phyloP scores from a whole-genome alignment of 2,797 vertebrate genomes.

The Oreortyx pictus region DNA sequence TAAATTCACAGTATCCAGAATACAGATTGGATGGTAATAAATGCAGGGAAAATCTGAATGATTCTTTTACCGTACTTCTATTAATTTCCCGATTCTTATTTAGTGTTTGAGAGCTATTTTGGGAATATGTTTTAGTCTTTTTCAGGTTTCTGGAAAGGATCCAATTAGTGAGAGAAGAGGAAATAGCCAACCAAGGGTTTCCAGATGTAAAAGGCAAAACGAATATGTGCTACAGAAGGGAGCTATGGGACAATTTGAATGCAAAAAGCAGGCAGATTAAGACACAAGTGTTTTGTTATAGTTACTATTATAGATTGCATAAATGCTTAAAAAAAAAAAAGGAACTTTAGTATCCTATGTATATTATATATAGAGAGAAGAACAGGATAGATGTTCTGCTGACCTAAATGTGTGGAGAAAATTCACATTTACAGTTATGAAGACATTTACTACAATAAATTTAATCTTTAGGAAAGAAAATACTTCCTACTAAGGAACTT shows the following conservation, averaged over 20 bases:
- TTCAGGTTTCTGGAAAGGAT: neutral
- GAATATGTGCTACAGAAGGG: slow-evolving; percentile 7
- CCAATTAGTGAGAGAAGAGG: slow-evolving; percentile 39
- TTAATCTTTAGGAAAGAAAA: neutral
- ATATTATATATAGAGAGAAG: neutral
- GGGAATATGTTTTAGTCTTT: slow-evolving; percentile 17
- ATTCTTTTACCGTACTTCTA: neutral
- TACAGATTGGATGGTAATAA: neutral
- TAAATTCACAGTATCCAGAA: neutral
- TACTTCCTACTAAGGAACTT: neutral
- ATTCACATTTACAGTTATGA: neutral
- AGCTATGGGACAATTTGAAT: slow-evolving; percentile 8
- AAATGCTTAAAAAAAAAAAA: neutral
- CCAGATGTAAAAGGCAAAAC: neutral
- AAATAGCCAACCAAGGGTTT: neutral
- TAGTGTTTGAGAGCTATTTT: slow-evolving; percentile 41
- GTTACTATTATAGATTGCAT: slow-evolving; percentile 22
- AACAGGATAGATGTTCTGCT: neutral
- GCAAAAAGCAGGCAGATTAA: slow-evolving; percentile 16
- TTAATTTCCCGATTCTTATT: slow-evolving; percentile 48
- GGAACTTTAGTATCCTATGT: neutral
- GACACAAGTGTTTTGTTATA: slow-evolving; percentile 24
- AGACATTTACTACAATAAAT: neutral
- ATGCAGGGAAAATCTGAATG: neutral
- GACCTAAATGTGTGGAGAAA: neutral